Conservation (phyloP, 2,888 invertebrate species). For the Cinara cedri region DNA sequence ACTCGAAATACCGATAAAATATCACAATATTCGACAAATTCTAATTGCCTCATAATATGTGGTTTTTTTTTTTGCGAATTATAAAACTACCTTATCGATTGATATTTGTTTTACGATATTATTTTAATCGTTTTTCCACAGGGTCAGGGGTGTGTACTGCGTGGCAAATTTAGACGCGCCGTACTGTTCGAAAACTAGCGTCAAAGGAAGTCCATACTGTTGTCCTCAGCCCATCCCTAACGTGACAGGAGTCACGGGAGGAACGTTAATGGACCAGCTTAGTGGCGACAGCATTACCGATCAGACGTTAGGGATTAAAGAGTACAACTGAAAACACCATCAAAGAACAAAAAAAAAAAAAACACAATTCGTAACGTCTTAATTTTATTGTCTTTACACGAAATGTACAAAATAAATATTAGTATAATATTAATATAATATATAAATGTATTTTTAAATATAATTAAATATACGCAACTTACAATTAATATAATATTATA, state of each 20-base stretch:
- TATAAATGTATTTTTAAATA: too few relatives aligned
- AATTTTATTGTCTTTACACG: constrained; percentile 44
- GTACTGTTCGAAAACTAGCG: constrained; percentile 70
- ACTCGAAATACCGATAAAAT: too few relatives aligned
- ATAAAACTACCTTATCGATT: too few relatives aligned
- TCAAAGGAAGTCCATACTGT: constrained; percentile 72
- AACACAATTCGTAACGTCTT: constrained; percentile 10
- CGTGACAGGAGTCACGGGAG: neutral
- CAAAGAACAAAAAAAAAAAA: neutral
- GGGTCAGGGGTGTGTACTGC: constrained; percentile 74
- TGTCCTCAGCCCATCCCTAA: constrained; percentile 64
- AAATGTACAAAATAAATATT: constrained; percentile 39
- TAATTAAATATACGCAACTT: too few relatives aligned
- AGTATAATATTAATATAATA: too few relatives aligned
- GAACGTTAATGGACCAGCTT: neutral
- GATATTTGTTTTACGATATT: too few relatives aligned
- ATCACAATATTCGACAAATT: too few relatives aligned
- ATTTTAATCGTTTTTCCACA: constrained; percentile 61
- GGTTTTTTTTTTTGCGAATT: too few relatives aligned
- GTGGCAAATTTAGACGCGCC: constrained; percentile 70
- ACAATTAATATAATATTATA: neutral
- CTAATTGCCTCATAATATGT: too few relatives aligned
- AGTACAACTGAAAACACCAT: neutral
- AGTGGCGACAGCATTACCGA: neutral
- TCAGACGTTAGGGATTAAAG: neutral